Percentiles rank a stretch among this genome's conserved stretches.
Conservation (phyloP, 2,797 vertebrate species). For the Bradypus variegatus region DNA sequence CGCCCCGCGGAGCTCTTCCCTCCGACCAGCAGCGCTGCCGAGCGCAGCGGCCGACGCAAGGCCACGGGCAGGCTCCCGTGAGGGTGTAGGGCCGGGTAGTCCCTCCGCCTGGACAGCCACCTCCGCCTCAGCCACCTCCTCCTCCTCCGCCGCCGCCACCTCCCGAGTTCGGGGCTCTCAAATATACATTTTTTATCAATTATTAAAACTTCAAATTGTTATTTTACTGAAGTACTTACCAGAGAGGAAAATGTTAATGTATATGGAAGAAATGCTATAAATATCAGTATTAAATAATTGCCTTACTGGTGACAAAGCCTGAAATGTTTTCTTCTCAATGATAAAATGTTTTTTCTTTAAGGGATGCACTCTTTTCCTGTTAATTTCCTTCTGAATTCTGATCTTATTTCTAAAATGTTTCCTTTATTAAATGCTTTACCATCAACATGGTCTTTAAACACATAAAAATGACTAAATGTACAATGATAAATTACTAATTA, state of each 20-base stretch:
- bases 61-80: slow-evolving; percentile 23
- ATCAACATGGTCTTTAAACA: not conserved
- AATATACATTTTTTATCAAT: not conserved
- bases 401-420: slow-evolving; percentile 7
- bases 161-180: slow-evolving; percentile 70
- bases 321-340: not conserved
- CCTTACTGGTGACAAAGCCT: not conserved
- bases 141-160: not conserved
- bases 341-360: slow-evolving; percentile 7
- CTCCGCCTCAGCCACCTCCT: not conserved
- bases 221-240: slow-evolving; percentile 15
- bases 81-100: slow-evolving; percentile 39
- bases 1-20: not conserved
- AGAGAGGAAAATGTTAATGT: not conserved
- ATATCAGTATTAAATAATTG: not conserved
- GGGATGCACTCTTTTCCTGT: not conserved
- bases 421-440: not conserved
- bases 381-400: not conserved
- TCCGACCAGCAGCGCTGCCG: not conserved
- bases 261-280: not conserved
- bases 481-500: not conserved
- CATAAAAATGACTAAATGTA: slow-evolving; percentile 3
- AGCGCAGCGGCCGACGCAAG: slow-evolving; percentile 25
- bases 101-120: slow-evolving; percentile 34
- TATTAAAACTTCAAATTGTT: not conserved